Evolutionary conservation across 2,888 invertebrate genomes (phyloP), one percentile per base, ranked within the genome.

Genomic region (Cyrtodaria siliqua): DNA sequence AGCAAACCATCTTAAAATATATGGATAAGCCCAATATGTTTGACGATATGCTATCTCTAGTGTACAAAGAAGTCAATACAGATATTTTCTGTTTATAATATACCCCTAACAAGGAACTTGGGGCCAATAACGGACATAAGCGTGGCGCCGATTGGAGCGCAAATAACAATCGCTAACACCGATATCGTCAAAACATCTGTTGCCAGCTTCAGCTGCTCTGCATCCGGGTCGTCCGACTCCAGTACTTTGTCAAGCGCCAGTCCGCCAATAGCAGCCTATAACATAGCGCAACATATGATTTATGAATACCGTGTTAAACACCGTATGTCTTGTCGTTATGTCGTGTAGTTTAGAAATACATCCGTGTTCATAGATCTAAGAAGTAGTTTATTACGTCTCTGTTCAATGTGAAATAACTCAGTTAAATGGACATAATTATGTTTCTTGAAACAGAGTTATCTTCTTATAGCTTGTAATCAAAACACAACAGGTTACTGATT

Each of bases 221-320:
- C 57, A 9, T 67, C 55, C 2, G 77, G 72, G 24, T 76, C 68
- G 18, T 69, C 70, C 16, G 64, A 42, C 24, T 78, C 72, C 27
- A 79, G 29, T 0, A 90, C 91, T 47, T 85, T 85, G 62, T 93
- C 92, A 8, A 91, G 71, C 0, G 92, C 92, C 1, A 91, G 63
- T 1, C 92, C 90, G 16, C 92, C 93, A 18, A 93, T 90, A 1
- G 92, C 92, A 18, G 93, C 89, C 89, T 91, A 85, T 56, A 56
- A 52, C 47, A 38, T 63, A 33, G 20, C 0, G 50, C 8, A 42
- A 33, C 12, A 33, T 33, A 33, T 12, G n/a, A n/a, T n/a, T n/a
- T n/a, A n/a, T n/a, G n/a, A n/a, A n/a, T n/a, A n/a, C n/a, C n/a
- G n/a, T n/a, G n/a, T n/a, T n/a, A n/a, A n/a, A n/a, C n/a, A n/a